Percentiles rank a stretch among this genome's conserved stretches.
Conservation (phyloP, 2,113 vertebrate species). For the Nesogale talazaci region DNA sequence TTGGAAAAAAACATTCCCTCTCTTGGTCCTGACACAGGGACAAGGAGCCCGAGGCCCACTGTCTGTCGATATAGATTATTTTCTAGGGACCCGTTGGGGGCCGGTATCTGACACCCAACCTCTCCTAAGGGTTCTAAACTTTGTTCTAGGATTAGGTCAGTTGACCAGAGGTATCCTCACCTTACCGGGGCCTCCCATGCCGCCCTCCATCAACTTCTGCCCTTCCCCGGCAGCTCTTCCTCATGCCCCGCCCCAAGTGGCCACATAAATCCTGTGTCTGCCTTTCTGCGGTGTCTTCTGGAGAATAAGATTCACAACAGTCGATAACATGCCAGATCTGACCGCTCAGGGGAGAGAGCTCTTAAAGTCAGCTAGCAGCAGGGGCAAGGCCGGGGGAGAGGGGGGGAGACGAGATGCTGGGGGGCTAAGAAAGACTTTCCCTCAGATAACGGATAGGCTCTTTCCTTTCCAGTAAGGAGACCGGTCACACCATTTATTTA, state of each 20-base stretch:
- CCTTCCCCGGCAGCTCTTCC: background rate
- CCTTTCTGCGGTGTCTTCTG: background rate
- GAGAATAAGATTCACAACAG: background rate
- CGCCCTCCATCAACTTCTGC: background rate
- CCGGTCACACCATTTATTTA: slow-evolving; percentile 1
- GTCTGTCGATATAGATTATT: no score
- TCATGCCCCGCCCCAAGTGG: background rate
- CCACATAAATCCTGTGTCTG: background rate
- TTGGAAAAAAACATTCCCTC: no score
- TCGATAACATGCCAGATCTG: background rate
- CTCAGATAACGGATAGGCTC: slow-evolving; percentile 6
- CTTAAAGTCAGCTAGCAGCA: background rate
- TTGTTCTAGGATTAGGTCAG: background rate
- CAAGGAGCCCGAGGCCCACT: no score
- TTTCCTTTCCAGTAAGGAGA: slow-evolving; percentile 50
- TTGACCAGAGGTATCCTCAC: background rate
- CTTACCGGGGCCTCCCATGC: background rate
- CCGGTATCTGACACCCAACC: background rate
- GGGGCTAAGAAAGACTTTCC: background rate
- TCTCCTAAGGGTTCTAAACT: no score
- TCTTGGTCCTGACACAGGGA: no score
- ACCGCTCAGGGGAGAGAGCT: background rate
- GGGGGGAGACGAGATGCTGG: background rate
- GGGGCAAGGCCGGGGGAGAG: rapidly evolving
- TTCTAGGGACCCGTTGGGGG: no score